Percentiles rank a stretch among this genome's conserved stretches.
These are phyloP conservation scores for Stegodyphus dumicola DNA, from an alignment of 1,140 invertebrate species.

Conservation along the genomic window DNA sequence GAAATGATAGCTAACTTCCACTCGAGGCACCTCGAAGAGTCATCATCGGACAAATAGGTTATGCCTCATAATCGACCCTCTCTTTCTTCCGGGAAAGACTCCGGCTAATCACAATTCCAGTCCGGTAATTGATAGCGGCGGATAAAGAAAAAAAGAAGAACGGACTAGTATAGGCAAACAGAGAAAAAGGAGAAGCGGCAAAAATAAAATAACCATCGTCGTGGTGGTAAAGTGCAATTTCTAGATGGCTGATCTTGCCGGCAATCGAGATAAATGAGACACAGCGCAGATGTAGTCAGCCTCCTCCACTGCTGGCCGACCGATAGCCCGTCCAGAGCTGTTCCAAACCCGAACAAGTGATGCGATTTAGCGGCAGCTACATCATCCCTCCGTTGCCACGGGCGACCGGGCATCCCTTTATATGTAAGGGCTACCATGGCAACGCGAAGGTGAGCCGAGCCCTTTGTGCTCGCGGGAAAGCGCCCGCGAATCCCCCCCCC, in stretches of 20 bases:
- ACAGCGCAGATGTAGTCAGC: neutral
- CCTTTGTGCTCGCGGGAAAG: neutral
- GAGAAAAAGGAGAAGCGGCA: neutral
- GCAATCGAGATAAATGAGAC: slow-evolving; percentile 28
- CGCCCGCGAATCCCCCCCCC: too few relatives aligned
- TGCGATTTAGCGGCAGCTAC: slow-evolving; percentile 43
- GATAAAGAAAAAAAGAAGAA: neutral
- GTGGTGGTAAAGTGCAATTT: slow-evolving; percentile 2
- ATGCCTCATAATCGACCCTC: neutral
- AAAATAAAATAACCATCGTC: neutral
- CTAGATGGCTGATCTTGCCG: slow-evolving; percentile 1
- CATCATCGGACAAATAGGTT: neutral
- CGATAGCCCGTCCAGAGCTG: neutral
- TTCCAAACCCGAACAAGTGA: slow-evolving; percentile 26
- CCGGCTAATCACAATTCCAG: too few relatives aligned
- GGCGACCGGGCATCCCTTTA: slow-evolving; percentile 13
- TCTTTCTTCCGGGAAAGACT: too few relatives aligned
- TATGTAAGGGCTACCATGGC: slow-evolving; percentile 4
- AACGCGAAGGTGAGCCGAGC: slow-evolving; percentile 41
- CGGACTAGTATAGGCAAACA: neutral
- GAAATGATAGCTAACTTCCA: too few relatives aligned
- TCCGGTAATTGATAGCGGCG: neutral
- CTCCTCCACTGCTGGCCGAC: neutral
- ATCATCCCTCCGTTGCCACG: slow-evolving; percentile 25
- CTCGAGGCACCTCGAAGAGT: too few relatives aligned